These are phyloP conservation scores for Podotricha telesiphe DNA, from an alignment of 2,888 invertebrate genomes.

Conservation along the genomic window DNA sequence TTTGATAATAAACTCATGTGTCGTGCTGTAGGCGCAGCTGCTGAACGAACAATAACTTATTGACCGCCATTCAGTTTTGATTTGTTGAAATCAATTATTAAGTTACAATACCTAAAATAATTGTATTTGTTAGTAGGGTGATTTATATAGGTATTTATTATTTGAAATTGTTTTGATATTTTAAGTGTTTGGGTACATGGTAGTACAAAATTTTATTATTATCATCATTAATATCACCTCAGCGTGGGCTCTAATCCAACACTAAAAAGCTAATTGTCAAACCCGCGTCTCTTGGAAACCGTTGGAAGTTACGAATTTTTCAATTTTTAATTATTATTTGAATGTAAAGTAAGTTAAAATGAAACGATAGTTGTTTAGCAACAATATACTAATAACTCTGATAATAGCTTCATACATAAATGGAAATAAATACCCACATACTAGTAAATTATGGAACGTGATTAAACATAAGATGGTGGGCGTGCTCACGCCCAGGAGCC, in stretches of 20 bases:
- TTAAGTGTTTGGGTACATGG: background rate
- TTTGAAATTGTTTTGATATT: background rate
- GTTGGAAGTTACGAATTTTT: too few relatives aligned
- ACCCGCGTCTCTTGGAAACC: too few relatives aligned
- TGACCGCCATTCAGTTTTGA: constrained; percentile 16
- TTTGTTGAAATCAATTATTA: constrained; percentile 8
- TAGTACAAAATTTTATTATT: too few relatives aligned
- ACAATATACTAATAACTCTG: background rate
- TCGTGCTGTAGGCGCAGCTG: constrained; percentile 34
- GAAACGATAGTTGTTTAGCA: constrained; percentile 13
- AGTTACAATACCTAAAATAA: constrained; percentile 6
- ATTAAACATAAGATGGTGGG: constrained; percentile 28
- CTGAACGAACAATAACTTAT: constrained; percentile 34
- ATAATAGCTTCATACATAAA: constrained; percentile 17
- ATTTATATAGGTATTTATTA: background rate
- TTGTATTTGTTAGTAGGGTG: constrained; percentile 6
- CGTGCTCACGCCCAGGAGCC: constrained; percentile 42
- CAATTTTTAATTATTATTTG: too few relatives aligned
- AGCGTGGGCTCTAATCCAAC: too few relatives aligned
- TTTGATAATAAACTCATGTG: constrained; percentile 25
- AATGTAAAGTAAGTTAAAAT: background rate
- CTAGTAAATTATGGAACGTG: constrained; percentile 14
- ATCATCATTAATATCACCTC: too few relatives aligned
- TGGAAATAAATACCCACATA: constrained; percentile 24
- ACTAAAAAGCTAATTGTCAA: too few relatives aligned